Conservation (phyloP, 2,888 invertebrate genomes). For the Orgyia antiqua region DNA sequence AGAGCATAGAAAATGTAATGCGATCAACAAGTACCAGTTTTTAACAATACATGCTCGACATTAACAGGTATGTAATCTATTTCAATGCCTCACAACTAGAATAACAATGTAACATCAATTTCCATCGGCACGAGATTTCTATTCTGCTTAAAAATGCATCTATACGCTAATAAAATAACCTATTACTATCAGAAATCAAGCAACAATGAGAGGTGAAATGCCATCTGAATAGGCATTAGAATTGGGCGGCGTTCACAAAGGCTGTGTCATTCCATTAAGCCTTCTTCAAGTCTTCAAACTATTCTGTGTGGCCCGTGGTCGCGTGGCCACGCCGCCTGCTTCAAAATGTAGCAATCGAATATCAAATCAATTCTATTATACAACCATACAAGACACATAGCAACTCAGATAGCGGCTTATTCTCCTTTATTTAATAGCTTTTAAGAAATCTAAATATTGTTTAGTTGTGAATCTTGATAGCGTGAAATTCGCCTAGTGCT, state of each 20-base stretch:
- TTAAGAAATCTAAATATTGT: slow-evolving; percentile 16
- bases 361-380: slow-evolving; percentile 71
- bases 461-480: slow-evolving; percentile 13
- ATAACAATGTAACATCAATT: slow-evolving; percentile 44
- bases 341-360: slow-evolving; percentile 57
- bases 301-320: slow-evolving; percentile 71
- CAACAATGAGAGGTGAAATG: slow-evolving; percentile 75
- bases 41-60: slow-evolving; percentile 31
- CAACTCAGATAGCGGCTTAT: slow-evolving; percentile 30
- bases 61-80: slow-evolving; percentile 31
- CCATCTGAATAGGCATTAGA: slow-evolving; percentile 77
- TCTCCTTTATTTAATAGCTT: slow-evolving; percentile 30
- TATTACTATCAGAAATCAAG: slow-evolving; percentile 75
- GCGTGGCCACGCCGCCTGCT: slow-evolving; percentile 50
- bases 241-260: slow-evolving; percentile 77
- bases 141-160: slow-evolving; percentile 63
- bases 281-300: slow-evolving; percentile 69
- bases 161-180: slow-evolving; percentile 72
- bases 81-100: slow-evolving; percentile 21
- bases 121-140: slow-evolving; percentile 49
- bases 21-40: slow-evolving; percentile 33
- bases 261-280: slow-evolving; percentile 76
- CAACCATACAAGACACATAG: slow-evolving; percentile 37
- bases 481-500: slow-evolving; percentile 12
- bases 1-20: slow-evolving; percentile 38